Base-by-base conservation (phyloP, 2,113 vertebrate species). In the Xenus cinereus region DNA sequence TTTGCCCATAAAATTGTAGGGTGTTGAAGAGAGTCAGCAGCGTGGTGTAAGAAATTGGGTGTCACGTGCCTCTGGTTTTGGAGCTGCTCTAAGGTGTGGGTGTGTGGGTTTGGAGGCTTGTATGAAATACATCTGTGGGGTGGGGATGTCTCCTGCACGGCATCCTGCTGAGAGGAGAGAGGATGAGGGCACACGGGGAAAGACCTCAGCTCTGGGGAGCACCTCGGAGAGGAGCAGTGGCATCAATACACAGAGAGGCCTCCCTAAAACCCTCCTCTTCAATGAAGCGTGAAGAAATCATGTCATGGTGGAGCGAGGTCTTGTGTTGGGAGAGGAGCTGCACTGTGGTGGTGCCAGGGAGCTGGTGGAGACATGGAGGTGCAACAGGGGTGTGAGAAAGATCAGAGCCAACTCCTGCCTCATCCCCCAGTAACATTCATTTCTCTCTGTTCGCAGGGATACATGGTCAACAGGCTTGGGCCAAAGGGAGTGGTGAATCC, bases 201-300 rank as follows among this genome's bases (percentile, higher is more conserved):
- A 43, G 46, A 26, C 27, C 69, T 81, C 0, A 0, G 14, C 12
- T 63, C 48, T 3, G 8, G 43, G 43, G 30, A 51, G 13, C 24
- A 18, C 16, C 53, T 68, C 0, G 0, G 7, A 0, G 0, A 71
- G 67, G 63, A 80, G 39, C 30, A 14, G 33, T 19, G 23, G 21
- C 54, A 48, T 48, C 46, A 64, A 68, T 30, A 14, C 1, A 4
- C 77, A 81, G 64, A 78, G 59, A 17, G 7, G 6, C 15, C 26
- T 78, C 67, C 35, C 23, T 14, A 60, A 80, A 71, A 4, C 32
- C 33, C 32, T 22, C 16, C 21, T 11, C 43, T 41, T 62, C 30
- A 60, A 33, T 1, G 10, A 66, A 62, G 15, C 1, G 0, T 14
- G 30, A 39, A 57, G 69, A 48, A 30, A 6, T 19, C 45, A 7